Evolutionary conservation across 2,113 vertebrate species (phyloP), one percentile per base, ranked within the genome.

Genomic region (Vulpes lagopus): DNA sequence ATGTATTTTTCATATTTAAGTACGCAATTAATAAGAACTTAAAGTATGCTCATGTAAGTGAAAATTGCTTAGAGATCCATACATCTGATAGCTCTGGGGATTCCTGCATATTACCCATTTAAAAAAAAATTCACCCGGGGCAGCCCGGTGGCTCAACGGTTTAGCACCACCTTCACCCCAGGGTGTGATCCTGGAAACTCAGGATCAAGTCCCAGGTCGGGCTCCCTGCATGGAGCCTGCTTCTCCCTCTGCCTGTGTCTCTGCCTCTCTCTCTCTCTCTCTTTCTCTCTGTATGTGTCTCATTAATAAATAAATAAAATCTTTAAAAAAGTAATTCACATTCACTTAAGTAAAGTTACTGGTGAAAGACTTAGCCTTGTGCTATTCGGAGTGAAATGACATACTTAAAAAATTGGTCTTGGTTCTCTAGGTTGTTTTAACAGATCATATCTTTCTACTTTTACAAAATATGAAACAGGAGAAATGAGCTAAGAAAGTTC

Each of bases 341-440:
- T 89, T 74, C 27, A 55, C 51, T 57, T 65, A 89, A 84, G 59
- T 89, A 57, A 78, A 59, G 11, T 89, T 92, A 59, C 81, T 83
- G 16, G 25, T 32, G 79, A 84, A 93, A 97, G 69, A 57, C 1
- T 78, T 27, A 89, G 74, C 35, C 8, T 43, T 60, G 20, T 19
- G 1, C 16, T 86, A 92, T 32, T 84, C 23, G 79, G 57, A 51
- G 49, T 3, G n/a, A 94, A 97, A 82, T 23, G 14, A 6, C 6
- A 43, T 32, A 32, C 38, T 62, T 86, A 91, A 94, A 94, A 94
- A 94, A 82, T 49, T 96, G n/a, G 3, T 79, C 0, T 2, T 93
- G 57, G 83, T 96, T 97, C 60, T 92, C 10, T 35, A 11, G 23
- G 59, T 23, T 95, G 3, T 89, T 94, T 85, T 96, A 91, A 60